Conservation (phyloP, 2,113 vertebrate genomes). For the Antennarius striatus region DNA sequence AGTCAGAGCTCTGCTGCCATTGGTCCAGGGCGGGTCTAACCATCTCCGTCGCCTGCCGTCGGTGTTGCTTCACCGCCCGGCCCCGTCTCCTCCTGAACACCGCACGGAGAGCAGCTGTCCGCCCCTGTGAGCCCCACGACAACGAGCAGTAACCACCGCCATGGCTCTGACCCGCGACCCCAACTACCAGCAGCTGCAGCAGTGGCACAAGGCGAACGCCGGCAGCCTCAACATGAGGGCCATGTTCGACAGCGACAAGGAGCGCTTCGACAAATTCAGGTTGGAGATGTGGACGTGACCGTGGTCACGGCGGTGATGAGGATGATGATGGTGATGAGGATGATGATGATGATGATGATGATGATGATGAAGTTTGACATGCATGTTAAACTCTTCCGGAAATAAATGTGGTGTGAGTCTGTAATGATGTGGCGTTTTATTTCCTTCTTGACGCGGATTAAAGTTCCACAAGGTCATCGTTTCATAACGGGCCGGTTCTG, state of each 20-base stretch:
- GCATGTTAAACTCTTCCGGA: too few relatives aligned
- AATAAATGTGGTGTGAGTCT: too few relatives aligned
- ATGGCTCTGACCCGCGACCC: constrained; percentile 86
- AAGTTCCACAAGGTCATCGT: neutral
- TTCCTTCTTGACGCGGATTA: neutral
- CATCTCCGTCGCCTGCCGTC: neutral
- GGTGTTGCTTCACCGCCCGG: neutral
- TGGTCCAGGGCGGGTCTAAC: constrained; percentile 2
- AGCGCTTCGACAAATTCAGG: constrained; percentile 89
- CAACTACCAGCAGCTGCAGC: constrained; percentile 83
- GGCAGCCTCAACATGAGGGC: constrained; percentile 83
- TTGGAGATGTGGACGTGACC: constrained; percentile 48
- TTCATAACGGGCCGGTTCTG: neutral
- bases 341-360: neutral
- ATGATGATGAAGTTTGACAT: too few relatives aligned
- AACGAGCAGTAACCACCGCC: constrained; percentile 33
- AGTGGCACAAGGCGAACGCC: constrained; percentile 82
- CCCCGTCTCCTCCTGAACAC: neutral
- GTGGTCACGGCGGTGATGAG: neutral
- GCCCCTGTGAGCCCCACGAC: neutral
- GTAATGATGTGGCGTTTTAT: too few relatives aligned
- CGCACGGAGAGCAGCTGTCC: neutral
- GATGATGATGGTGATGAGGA: neutral
- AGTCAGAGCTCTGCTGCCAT: neutral
- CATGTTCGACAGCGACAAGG: constrained; percentile 84